Evolutionary conservation across 2,888 invertebrate genomes (phyloP), one percentile per base, ranked within the genome.

Genomic region (Phortica magna): DNA sequence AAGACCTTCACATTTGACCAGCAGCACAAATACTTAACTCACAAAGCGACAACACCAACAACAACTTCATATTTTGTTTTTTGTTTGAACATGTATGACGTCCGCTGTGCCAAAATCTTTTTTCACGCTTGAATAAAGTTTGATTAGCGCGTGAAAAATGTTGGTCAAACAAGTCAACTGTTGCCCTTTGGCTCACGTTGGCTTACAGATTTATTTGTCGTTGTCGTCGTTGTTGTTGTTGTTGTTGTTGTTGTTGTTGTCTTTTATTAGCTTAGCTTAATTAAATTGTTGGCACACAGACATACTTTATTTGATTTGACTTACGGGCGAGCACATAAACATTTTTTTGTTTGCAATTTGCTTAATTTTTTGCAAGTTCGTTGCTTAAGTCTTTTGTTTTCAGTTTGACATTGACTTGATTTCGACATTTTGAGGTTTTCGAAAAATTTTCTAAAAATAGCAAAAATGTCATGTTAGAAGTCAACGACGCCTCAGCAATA

Each of bases 321-420:
- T 14, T n/a, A n/a, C n/a, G n/a, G n/a, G n/a, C n/a, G n/a, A n/a
- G n/a, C n/a, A n/a, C n/a, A 48, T 48, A 10, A 61, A 61, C 17
- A 12, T 22, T 61, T 61, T 61, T 61, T 19, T 61, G 22, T 61
- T n/a, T n/a, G 22, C 19, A 61, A 22, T 61, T 61, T 61, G 5
- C 6, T 12, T 6, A 48, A 48, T 12, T 9, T 48, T 14, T 9
- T 39, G 9, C 77, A 73, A 76, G 82, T 83, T 81, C 74, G 82
- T 74, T 80, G 77, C 78, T 76, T 80, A 76, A 84, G 80, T 83
- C 84, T 82, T 84, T 83, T 80, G 80, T 77, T 76, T 76, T 48
- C 1, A 48, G 14, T 14, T 48, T 48, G 14, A 48, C 48, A 48
- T 12, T 48, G 48, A 48, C 48, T 48, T 48, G 48, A 48, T 48